Evolutionary conservation across 2,113 vertebrate species (phyloP).

Genomic region (Aptenodytes patagonicus): DNA sequence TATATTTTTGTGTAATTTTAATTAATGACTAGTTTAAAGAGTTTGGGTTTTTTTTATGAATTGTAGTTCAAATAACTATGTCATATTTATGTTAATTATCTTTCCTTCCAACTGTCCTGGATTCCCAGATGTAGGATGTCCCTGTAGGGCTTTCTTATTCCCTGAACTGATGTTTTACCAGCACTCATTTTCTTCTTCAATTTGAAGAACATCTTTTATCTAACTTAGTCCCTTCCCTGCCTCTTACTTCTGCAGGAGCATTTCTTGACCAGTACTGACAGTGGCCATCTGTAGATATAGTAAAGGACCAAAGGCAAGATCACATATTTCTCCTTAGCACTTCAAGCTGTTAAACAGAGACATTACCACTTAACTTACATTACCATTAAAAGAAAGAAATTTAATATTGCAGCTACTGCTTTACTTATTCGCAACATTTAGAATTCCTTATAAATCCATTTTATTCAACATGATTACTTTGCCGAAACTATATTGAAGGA

Average conservation of each 20-base stretch:
- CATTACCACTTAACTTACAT: neutral
- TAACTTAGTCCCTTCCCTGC: neutral
- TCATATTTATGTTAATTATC: neutral
- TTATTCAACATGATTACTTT: neutral
- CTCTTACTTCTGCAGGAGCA: neutral
- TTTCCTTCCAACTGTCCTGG: neutral
- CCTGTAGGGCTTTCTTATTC: neutral
- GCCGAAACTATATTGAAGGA: neutral
- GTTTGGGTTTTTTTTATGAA: neutral
- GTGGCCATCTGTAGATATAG: neutral
- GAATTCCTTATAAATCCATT: neutral
- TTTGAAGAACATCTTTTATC: neutral
- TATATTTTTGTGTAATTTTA: neutral
- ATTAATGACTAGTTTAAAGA: neutral
- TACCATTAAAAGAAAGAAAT: neutral
- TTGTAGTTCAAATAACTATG: neutral
- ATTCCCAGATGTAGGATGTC: neutral
- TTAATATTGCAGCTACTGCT: neutral
- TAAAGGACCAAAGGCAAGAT: neutral
- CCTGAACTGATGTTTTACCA: neutral
- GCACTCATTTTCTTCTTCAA: neutral
- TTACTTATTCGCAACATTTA: neutral
- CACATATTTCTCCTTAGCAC: neutral
- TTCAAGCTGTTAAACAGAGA: neutral
- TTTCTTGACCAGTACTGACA: neutral